A percentile compares a stretch with the other conserved stretches of the same genome.
Conservation (phyloP, 1,140 invertebrate species). For the Eciton burchellii region DNA sequence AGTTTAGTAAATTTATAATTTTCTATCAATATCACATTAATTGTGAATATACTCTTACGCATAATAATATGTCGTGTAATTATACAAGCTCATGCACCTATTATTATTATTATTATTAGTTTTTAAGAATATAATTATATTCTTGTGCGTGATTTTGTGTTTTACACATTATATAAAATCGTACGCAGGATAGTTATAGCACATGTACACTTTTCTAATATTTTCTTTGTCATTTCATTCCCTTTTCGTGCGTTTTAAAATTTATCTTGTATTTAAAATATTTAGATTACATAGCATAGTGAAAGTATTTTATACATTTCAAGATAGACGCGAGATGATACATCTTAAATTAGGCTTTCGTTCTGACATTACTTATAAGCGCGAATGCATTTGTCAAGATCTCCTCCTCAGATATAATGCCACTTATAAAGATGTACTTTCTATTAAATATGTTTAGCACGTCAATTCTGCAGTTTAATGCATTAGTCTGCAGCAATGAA, state of each 20-base stretch:
- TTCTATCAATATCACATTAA: too few relatives aligned
- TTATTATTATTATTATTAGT: too few relatives aligned
- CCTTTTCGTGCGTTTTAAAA: too few relatives aligned
- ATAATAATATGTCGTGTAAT: too few relatives aligned
- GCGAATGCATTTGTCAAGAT: slow-evolving; percentile 15
- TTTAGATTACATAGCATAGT: background rate
- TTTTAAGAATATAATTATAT: background rate
- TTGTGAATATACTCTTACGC: too few relatives aligned
- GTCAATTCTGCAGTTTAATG: background rate
- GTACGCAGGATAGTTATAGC: background rate
- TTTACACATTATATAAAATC: background rate
- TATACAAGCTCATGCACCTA: too few relatives aligned
- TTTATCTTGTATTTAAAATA: too few relatives aligned
- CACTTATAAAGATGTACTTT: slow-evolving; percentile 7
- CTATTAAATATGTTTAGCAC: slow-evolving; percentile 12
- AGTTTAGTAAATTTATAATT: too few relatives aligned
- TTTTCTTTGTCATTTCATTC: too few relatives aligned
- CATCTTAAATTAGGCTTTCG: slow-evolving; percentile 27
- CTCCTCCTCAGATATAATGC: background rate
- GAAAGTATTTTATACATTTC: slow-evolving; percentile 22
- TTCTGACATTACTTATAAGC: slow-evolving; percentile 4
- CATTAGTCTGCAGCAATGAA: background rate
- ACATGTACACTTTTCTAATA: too few relatives aligned
- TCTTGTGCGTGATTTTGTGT: background rate
- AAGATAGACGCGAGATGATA: background rate